A percentile compares a stretch with the other conserved stretches of the same genome.
These are phyloP conservation scores for Rynchops niger DNA, from an alignment of 2,113 vertebrate genomes.

Conservation along the genomic window DNA sequence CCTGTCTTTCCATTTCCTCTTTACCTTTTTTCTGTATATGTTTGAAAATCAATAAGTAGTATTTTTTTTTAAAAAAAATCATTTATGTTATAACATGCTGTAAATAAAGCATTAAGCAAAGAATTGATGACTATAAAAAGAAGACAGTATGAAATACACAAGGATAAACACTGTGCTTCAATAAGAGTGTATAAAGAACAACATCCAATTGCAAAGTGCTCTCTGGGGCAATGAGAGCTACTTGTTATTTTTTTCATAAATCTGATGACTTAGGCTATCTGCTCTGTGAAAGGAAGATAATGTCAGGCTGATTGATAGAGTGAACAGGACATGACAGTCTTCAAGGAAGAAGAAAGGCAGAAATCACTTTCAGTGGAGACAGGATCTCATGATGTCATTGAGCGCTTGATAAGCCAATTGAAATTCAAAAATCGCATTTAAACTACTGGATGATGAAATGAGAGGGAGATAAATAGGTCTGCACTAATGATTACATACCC, in stretches of 20 bases:
- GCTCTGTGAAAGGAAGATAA: slow-evolving; percentile 65
- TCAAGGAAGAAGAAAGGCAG: slow-evolving; percentile 15
- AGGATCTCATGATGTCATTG: slow-evolving; percentile 13
- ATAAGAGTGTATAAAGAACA: neutral
- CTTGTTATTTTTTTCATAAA: slow-evolving; percentile 66
- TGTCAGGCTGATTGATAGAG: slow-evolving; percentile 60
- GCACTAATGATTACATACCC: neutral
- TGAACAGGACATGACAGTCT: slow-evolving; percentile 29
- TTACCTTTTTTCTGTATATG: neutral
- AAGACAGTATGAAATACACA: neutral
- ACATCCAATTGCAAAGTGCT: neutral
- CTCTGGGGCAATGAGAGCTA: slow-evolving; percentile 12
- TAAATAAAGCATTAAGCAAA: neutral
- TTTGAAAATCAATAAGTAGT: neutral
- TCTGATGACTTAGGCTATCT: slow-evolving; percentile 38
- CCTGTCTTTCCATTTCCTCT: neutral
- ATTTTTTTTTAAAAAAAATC: neutral
- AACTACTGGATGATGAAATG: slow-evolving; percentile 23
- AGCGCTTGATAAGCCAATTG: slow-evolving; percentile 38
- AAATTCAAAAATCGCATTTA: slow-evolving; percentile 39
- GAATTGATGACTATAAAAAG: neutral
- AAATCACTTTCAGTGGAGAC: slow-evolving; percentile 4
- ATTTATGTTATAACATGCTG: neutral
- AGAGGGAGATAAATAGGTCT: slow-evolving; percentile 27
- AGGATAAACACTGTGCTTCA: neutral